Evolutionary conservation across 2,797 vertebrate genomes (phyloP).

Genomic region (Gadopsis marmoratus): DNA sequence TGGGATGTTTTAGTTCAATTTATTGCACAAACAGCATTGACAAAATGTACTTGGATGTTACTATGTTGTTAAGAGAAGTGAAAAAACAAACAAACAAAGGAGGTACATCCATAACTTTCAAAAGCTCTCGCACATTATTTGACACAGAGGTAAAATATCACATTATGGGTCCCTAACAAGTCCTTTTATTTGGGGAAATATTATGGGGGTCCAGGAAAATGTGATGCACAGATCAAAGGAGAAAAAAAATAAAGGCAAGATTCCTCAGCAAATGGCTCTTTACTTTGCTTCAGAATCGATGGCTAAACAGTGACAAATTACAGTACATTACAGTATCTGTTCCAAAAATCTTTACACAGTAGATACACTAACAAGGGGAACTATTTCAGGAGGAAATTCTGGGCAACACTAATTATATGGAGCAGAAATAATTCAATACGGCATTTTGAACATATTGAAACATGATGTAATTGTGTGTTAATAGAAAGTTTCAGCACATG

Average conservation of each 20-base stretch:
- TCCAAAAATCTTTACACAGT: slow-evolving; percentile 41
- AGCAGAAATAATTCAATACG: slow-evolving; percentile 29
- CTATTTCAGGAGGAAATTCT: slow-evolving; percentile 7
- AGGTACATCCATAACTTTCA: slow-evolving; percentile 63
- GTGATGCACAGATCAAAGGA: slow-evolving; percentile 22
- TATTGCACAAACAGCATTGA: slow-evolving; percentile 88
- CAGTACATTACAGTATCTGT: slow-evolving; percentile 32
- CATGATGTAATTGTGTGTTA: slow-evolving; percentile 18
- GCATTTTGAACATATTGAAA: slow-evolving; percentile 21
- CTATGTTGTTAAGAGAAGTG: slow-evolving; percentile 71
- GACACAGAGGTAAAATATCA: slow-evolving; percentile 56
- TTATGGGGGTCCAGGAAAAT: slow-evolving; percentile 24
- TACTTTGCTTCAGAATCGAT: slow-evolving; percentile 37
- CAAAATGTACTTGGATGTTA: slow-evolving; percentile 83
- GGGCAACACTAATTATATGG: slow-evolving; percentile 19
- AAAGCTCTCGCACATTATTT: slow-evolving; percentile 55
- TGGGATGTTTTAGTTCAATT: slow-evolving; percentile 76
- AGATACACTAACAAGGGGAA: slow-evolving; percentile 21
- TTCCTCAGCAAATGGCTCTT: slow-evolving; percentile 23
- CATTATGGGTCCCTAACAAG: slow-evolving; percentile 40
- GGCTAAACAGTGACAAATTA: slow-evolving; percentile 40
- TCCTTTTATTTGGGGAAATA: slow-evolving; percentile 47
- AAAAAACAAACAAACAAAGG: slow-evolving; percentile 39
- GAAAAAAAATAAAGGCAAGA: slow-evolving; percentile 8
- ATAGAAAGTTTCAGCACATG: slow-evolving; percentile 56